These are phyloP conservation scores for Epicampocera succincta DNA, from an alignment of 2,888 invertebrate genomes.

Conservation along the genomic window DNA sequence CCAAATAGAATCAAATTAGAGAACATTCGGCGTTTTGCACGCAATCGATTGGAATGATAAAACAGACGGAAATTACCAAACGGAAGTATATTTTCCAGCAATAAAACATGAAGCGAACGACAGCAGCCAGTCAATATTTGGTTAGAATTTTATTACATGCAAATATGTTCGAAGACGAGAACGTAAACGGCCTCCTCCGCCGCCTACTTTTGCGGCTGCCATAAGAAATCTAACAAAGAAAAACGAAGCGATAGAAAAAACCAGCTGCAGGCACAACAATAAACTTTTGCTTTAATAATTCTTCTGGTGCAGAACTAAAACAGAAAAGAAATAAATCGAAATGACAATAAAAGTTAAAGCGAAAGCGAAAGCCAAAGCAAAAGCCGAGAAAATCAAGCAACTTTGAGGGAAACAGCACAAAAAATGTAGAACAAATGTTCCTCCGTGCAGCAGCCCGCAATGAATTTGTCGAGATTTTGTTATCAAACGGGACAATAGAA, in stretches of 20 bases:
- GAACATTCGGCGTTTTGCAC: conserved; percentile 1
- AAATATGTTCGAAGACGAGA: conserved; percentile 4
- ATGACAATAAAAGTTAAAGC: conserved; percentile 21
- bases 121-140: conserved; percentile 11
- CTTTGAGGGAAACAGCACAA: conserved; percentile 8
- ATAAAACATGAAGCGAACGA: background rate
- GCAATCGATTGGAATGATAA: conserved; percentile 29
- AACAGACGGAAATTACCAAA: conserved; percentile 7
- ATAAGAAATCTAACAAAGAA: conserved; percentile 12
- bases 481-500: background rate
- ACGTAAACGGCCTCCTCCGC: background rate
- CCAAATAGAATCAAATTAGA: conserved; percentile 23
- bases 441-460: background rate
- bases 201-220: background rate
- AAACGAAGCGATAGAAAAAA: background rate
- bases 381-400: background rate
- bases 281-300: background rate
- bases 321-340: conserved; percentile 27
- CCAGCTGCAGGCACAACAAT: background rate
- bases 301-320: background rate
- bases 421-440: conserved; percentile 4
- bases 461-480: conserved; percentile 7
- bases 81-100: conserved; percentile 18
- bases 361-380: background rate
- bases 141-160: conserved; percentile 24